Conservation (phyloP, 2,888 invertebrate genomes). For the Leptinotarsa juncta region DNA sequence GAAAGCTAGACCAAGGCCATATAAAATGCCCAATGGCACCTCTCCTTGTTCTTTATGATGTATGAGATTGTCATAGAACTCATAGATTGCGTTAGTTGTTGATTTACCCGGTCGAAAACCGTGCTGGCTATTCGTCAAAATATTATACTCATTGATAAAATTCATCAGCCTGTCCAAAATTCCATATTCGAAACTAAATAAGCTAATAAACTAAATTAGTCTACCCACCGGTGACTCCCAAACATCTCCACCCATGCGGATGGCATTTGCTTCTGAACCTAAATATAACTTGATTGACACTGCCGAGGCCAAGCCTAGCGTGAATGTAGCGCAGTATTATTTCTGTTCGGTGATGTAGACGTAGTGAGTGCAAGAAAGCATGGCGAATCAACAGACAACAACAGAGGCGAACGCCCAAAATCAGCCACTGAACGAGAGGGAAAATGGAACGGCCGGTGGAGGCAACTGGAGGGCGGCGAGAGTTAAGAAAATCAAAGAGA, state of each 20-base stretch:
- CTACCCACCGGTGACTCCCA: neutral
- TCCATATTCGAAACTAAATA: neutral
- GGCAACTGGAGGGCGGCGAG: slow-evolving; percentile 24
- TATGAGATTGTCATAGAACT: no score
- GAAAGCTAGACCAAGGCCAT: no score
- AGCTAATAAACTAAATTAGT: neutral
- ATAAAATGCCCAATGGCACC: no score
- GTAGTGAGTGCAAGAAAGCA: slow-evolving; percentile 33
- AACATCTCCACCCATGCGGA: slow-evolving; percentile 5
- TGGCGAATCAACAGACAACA: slow-evolving; percentile 37
- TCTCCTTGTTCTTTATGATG: no score
- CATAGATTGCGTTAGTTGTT: no score
- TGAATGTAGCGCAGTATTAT: slow-evolving; percentile 25
- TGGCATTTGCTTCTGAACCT: slow-evolving; percentile 20
- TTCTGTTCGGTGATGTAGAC: slow-evolving; percentile 25
- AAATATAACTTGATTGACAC: slow-evolving; percentile 36
- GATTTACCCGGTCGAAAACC: no score
- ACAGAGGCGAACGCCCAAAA: slow-evolving; percentile 27
- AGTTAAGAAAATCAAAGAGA: slow-evolving; percentile 48
- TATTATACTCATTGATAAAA: no score
- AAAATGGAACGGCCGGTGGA: slow-evolving; percentile 9
- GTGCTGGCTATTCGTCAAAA: no score
- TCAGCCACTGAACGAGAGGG: slow-evolving; percentile 28
- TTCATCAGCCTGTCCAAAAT: no score
- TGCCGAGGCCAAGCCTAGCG: slow-evolving; percentile 22